Percentiles rank a stretch among this genome's conserved stretches.
phyloP scores from a whole-genome alignment of 2,797 vertebrate genomes.

The Danio jaintianensis region DNA sequence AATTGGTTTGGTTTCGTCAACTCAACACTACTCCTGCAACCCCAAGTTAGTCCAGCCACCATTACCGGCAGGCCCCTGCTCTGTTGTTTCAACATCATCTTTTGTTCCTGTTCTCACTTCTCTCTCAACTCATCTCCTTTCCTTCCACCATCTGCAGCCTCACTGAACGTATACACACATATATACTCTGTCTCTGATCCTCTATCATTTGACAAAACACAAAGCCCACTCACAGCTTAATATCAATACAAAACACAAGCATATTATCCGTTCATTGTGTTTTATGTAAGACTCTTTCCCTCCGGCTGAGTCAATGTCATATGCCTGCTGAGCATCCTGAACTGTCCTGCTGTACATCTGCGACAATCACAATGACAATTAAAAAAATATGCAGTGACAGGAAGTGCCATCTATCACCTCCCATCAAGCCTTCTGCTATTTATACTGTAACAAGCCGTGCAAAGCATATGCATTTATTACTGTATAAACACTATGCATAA shows the following conservation, averaged over 20 bases:
- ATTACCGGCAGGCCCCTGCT: background rate
- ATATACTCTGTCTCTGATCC: conserved; percentile 24
- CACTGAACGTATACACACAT: background rate
- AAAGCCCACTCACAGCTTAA: conserved; percentile 17
- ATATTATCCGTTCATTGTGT: conserved; percentile 46
- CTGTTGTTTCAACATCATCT: background rate
- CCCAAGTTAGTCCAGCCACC: too few species aligned
- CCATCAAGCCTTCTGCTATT: conserved; percentile 27
- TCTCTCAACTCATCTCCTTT: background rate
- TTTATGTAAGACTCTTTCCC: conserved; percentile 31
- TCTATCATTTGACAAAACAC: conserved; percentile 2
- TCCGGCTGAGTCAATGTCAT: conserved; percentile 11
- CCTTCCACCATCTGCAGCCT: background rate
- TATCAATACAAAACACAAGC: conserved; percentile 41
- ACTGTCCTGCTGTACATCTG: conserved; percentile 28
- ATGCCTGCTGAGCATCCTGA: conserved; percentile 42
- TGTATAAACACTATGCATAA: too few species aligned
- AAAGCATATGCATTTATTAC: background rate
- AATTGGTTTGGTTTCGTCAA: too few species aligned
- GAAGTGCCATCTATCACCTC: conserved; percentile 7
- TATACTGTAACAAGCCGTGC: conserved; percentile 10
- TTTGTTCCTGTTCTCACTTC: background rate
- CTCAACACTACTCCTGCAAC: too few species aligned
- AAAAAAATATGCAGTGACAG: conserved; percentile 25
- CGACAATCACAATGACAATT: conserved; percentile 23